Base-by-base conservation (phyloP, 2,113 vertebrate genomes). In the Rhombomys opimus region DNA sequence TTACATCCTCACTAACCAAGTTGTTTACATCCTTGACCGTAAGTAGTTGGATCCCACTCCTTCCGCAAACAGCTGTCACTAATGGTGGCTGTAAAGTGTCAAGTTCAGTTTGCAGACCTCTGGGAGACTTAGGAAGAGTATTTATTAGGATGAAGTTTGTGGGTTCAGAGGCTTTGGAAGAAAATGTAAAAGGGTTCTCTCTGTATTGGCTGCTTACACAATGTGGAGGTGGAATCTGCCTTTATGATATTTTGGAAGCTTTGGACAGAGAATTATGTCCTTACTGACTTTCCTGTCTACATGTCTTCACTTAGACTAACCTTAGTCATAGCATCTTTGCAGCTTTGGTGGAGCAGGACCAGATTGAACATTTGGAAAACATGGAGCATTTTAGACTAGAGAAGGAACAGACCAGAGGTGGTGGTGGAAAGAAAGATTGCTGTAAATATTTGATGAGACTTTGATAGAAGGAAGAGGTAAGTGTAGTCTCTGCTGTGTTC, bases 301-400 rank as follows among this genome's bases (percentile, higher is more conserved):
- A 7, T 35, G n/a, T 87, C 82, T 77, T 35, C 59, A 10, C 63
- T 70, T 35, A 88, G 52, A 80, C 72, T 85, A 80, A 68, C 57
- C 23, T 27, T 78, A 46, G 82, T 63, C 10, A 63, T 63, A 41
- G 25, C 35, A 41, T 75, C 78, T 67, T 12, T 1, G 0, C 52
- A 80, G 76, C 38, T 91, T 89, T 93, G 52, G 22, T 63, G 23
- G 38, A 86, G 46, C 63, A 85, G 63, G 46, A 61, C 10, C 72
- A 23, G 61, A 63, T n/a, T 90, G 35, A 93, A 68, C 52, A n/a
- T 84, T 84, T 82, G 9, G 38, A 75, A 90, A 92, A 90, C 70
- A 17, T 30, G 84, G 32, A 70, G 2, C 13, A 63, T n/a, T 87
- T 92, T 78, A 84, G 61, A 12, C 32, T 87, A 50, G 46, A 59